Base-by-base conservation (phyloP, 2,888 invertebrate genomes). In the Ophonus ardosiacus region DNA sequence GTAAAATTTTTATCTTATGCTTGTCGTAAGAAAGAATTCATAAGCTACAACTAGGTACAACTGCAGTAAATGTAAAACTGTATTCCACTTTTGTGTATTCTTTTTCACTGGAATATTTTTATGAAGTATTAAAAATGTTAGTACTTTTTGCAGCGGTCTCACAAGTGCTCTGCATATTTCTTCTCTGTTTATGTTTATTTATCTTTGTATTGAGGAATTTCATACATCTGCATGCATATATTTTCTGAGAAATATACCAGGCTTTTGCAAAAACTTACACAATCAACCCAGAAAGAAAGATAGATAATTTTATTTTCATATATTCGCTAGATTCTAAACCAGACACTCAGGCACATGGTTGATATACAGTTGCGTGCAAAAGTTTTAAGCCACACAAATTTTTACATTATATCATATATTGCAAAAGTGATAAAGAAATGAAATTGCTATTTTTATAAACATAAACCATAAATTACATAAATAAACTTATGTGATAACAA, bases 81-180 rank as follows among this genome's bases (percentile, higher is more conserved):
- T 65, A n/a, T 18, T n/a, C 68, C 40, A 31, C 31, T 68, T 38
- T 68, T 68, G 68, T 68, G 38, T 31, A 31, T 68, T 68, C 15
- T 63, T 63, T 40, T 31, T 15, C 38, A 15, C 15, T n/a, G 17
- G 17, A 68, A 68, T 68, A 38, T 68, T 68, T 68, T 68, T 68
- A 68, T 68, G 68, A 68, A 68, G 68, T 68, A 68, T 68, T 68
- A 68, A 68, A 68, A 68, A 68, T 68, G 68, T 68, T 68, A 38
- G 15, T 38, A 38, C 68, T 68, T 68, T 68, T 68, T 68, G 17
- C 17, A 15, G 68, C 31, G 68, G 15, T 68, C 68, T 68, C 17
- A 31, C 68, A 68, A 68, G 38, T 68, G 68, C 24, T 68, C 24
- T 68, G 68, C 68, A 68, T 68, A 68, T 65, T 65, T 65, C 31